phyloP scores from a whole-genome alignment of 2,888 invertebrate genomes.

The Drosophila subquinaria region DNA sequence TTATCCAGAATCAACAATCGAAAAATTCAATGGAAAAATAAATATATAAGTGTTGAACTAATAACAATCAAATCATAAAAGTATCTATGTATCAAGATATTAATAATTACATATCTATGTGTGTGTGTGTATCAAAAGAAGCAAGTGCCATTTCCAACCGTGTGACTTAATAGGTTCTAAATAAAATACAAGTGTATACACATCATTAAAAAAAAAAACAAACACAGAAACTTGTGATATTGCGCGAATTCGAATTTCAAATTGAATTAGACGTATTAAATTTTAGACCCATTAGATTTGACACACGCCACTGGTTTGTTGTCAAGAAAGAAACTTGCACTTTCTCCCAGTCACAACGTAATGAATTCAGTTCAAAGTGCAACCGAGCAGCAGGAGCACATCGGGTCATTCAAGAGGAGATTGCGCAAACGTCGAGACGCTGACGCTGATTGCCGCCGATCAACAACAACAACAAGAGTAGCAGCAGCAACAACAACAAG shows the following conservation, averaged over 20 bases:
- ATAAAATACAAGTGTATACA: conserved; percentile 2
- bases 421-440: conserved; percentile 54
- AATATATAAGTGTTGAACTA: background rate
- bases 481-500: background rate
- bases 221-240: conserved; percentile 2
- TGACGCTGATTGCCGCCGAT: conserved; percentile 11
- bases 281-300: background rate
- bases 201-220: background rate
- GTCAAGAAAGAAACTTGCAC: conserved; percentile 26
- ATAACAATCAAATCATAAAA: conserved; percentile 2
- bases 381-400: conserved; percentile 64
- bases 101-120: background rate
- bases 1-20: background rate
- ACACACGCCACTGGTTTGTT: conserved; percentile 21
- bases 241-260: background rate
- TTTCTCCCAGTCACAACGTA: conserved; percentile 63
- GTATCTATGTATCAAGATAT: background rate
- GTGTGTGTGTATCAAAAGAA: background rate
- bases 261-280: background rate
- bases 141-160: too few species aligned
- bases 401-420: conserved; percentile 68
- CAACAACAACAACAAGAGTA: background rate
- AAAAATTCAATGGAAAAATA: background rate
- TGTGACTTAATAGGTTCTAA: background rate
- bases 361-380: conserved; percentile 80